Base-by-base conservation (phyloP, 1,140 invertebrate genomes). In the Drosophila fuyamai region DNA sequence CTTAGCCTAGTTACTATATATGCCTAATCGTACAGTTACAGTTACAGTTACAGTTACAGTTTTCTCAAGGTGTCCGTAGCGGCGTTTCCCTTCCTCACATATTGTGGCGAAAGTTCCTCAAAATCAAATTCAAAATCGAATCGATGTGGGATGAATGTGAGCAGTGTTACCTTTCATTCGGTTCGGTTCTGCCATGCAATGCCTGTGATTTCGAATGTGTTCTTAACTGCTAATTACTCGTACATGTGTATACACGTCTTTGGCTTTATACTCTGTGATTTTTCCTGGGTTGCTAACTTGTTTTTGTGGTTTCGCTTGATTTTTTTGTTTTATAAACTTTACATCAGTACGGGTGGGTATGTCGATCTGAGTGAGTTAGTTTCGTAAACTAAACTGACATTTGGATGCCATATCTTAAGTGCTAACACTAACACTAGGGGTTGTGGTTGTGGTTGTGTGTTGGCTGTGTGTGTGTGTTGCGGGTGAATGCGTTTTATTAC, bases 61-160 rank as follows among this genome's bases (percentile, higher is more conserved):
- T 86, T 47, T 41, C 71, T 77, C 81, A 86, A 86, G 83, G 83
- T 86, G 85, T 83, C 76, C 76, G 83, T 86, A 86, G 83, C 83
- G 84, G 83, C 83, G 83, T 86, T 86, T 79, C 54, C 74, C 74
- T 76, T 58, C 51, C 61, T 63, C 58, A 61, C 47, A 56, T 50
- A 73, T 55, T 56, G 73, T 76, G 50, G 8, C 66, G 55, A 68
- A 83, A 78, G 51, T 58, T 68, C 50, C 57, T 54, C 53, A 78
- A 65, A 63, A 67, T 50, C 59, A 71, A 75, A 60, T 74, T 56
- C 54, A 68, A 67, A 77, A 55, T 58, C 38, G 44, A 62, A 54
- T 62, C 51, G 23, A 60, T 44, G 62, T 51, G 27, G 47, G 46
- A 63, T 61, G 29, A 58, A 12, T 38, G 46, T 51, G 18, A 36